Conservation (phyloP, 2,113 vertebrate species). For the Odobenus rosmarus region DNA sequence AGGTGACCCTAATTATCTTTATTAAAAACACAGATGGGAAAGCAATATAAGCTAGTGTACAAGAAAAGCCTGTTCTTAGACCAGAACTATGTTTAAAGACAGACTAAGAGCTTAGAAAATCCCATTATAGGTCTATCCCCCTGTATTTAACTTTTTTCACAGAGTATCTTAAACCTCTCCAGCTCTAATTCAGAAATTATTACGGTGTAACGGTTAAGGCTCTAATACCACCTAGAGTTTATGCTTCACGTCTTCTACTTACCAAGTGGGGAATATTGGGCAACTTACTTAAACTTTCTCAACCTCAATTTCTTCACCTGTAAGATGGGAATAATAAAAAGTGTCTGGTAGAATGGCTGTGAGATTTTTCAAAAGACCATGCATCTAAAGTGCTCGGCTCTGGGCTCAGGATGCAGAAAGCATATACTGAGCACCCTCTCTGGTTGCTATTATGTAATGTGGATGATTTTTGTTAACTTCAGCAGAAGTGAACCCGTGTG, state of each 20-base stretch:
- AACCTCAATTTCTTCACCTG: neutral
- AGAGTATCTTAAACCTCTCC: neutral
- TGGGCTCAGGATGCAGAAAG: neutral
- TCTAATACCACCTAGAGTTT: neutral
- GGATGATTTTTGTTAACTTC: neutral
- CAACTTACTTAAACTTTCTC: neutral
- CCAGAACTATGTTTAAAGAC: constrained; percentile 42
- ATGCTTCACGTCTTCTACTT: neutral
- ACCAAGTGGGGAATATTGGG: neutral
- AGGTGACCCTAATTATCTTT: constrained; percentile 75
- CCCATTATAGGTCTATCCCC: neutral
- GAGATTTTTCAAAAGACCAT: neutral
- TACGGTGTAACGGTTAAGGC: neutral
- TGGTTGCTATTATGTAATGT: neutral
- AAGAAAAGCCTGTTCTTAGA: constrained; percentile 65
- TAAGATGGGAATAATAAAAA: neutral
- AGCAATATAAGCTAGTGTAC: neutral
- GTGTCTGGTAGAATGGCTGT: neutral
- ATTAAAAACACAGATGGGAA: constrained; percentile 68
- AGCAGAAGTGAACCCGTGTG: neutral
- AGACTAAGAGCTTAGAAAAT: constrained; percentile 29
- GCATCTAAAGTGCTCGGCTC: neutral
- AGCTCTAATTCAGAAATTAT: constrained; percentile 6
- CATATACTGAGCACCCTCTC: neutral
- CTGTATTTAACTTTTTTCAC: neutral